A percentile compares a stretch with the other conserved stretches of the same genome.
Evolutionary conservation across 2,797 vertebrate genomes (phyloP).

Genomic region (Halcyon chelicuti): DNA sequence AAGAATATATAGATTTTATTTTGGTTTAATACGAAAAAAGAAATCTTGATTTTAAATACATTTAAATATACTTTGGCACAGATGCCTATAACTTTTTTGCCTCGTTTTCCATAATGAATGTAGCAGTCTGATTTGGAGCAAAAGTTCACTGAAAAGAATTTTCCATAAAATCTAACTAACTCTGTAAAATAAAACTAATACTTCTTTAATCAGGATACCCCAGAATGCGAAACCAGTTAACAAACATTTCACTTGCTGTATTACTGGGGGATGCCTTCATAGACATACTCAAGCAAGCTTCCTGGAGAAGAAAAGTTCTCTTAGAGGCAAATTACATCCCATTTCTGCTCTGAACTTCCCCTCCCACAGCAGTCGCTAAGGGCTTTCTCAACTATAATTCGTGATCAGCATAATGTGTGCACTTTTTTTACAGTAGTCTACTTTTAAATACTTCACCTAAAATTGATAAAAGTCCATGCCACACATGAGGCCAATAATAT

Average conservation of each 20-base stretch:
- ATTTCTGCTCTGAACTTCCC: not conserved
- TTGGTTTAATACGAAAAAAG: not conserved
- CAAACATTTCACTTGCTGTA: not conserved
- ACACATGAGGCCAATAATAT: not conserved
- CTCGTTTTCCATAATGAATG: not conserved
- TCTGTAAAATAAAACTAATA: not conserved
- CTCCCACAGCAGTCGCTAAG: not conserved
- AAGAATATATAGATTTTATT: not conserved
- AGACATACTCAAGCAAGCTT: not conserved
- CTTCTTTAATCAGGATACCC: not conserved
- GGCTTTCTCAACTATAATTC: not conserved
- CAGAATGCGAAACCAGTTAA: not conserved
- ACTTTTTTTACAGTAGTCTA: not conserved
- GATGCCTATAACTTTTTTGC: not conserved
- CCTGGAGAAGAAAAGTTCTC: not conserved
- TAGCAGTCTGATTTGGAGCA: not conserved
- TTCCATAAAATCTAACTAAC: not conserved
- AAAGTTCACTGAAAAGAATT: not conserved
- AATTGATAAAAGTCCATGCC: not conserved
- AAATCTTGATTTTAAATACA: not conserved
- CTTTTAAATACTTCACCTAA: not conserved
- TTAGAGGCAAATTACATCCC: not conserved
- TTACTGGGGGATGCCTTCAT: not conserved
- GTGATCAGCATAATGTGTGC: not conserved
- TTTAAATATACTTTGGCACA: not conserved